These are phyloP conservation scores for Daktulosphaira vitifoliae DNA, from an alignment of 1,140 invertebrate species.

Conservation along the genomic window DNA sequence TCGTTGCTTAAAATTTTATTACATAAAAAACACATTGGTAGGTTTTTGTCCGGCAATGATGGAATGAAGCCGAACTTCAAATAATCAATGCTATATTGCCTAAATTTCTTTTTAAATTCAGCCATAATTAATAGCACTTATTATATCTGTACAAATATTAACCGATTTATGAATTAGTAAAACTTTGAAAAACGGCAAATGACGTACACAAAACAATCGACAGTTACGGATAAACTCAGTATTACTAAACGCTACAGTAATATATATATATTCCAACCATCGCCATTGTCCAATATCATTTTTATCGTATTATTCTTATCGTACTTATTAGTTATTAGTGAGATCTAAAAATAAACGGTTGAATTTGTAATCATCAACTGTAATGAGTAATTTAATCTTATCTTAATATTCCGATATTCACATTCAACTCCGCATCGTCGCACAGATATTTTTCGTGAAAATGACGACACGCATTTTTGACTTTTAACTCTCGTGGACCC, in stretches of 20 bases:
- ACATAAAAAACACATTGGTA: too few species aligned
- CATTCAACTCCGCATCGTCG: too few species aligned
- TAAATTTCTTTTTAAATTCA: conserved; percentile 39
- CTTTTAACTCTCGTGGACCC: too few species aligned
- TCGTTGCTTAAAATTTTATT: too few species aligned
- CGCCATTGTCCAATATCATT: background rate
- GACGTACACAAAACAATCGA: background rate
- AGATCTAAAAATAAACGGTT: background rate
- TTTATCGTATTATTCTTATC: background rate
- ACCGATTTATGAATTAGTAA: conserved; percentile 19
- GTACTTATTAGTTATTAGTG: too few species aligned
- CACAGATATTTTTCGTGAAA: too few species aligned
- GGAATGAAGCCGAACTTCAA: too few species aligned
- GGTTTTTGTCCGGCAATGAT: too few species aligned
- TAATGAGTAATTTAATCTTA: conserved; percentile 1
- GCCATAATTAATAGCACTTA: conserved; percentile 18
- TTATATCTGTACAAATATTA: background rate
- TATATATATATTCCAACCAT: conserved; percentile 1
- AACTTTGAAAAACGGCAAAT: conserved; percentile 3
- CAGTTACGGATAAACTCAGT: background rate
- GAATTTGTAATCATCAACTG: too few species aligned
- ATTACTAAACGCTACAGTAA: background rate
- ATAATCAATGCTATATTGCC: conserved; percentile 40
- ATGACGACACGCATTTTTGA: too few species aligned
- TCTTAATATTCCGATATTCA: background rate